A percentile compares a stretch with the other conserved stretches of the same genome.
These are phyloP conservation scores for Epizoanthus fatuus DNA, from an alignment of 92 coral and sea anemone species.

Conservation along the genomic window DNA sequence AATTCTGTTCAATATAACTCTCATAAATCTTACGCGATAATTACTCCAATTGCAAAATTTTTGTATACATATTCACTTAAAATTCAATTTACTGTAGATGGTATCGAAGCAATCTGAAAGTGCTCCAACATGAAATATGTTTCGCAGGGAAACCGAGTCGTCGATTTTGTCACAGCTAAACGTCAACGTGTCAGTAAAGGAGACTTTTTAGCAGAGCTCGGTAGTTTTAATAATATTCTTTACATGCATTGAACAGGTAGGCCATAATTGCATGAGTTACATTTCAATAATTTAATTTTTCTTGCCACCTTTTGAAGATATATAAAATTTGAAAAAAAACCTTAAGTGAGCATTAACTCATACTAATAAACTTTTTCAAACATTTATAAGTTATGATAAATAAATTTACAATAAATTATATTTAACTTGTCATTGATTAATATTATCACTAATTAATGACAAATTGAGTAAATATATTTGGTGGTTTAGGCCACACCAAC, in stretches of 20 bases:
- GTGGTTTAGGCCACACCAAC: too few species aligned
- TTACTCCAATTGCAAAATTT: conserved; percentile 74
- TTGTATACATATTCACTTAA: conserved; percentile 88
- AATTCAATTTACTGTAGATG: conserved; percentile 69
- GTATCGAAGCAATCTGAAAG: conserved; percentile 9
- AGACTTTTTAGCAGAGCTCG: neutral
- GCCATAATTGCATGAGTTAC: conserved; percentile 2
- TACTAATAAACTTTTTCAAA: too few species aligned
- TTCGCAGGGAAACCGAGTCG: neutral
- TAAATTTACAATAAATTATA: too few species aligned
- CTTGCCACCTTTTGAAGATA: conserved; percentile 30
- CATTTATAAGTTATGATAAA: too few species aligned
- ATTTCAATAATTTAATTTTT: conserved; percentile 1
- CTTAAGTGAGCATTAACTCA: too few species aligned
- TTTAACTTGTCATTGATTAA: too few species aligned
- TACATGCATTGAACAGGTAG: neutral
- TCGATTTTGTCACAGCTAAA: neutral
- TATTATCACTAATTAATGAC: too few species aligned
- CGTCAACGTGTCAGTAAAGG: neutral
- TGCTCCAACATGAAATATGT: neutral
- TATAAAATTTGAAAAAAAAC: conserved; percentile 31
- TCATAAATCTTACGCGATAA: conserved; percentile 78
- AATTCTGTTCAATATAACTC: conserved; percentile 68
- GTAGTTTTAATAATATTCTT: neutral
- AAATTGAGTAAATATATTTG: too few species aligned